Evolutionary conservation across 2,888 invertebrate genomes (phyloP).

Genomic region (Pemphredon lugubris): DNA sequence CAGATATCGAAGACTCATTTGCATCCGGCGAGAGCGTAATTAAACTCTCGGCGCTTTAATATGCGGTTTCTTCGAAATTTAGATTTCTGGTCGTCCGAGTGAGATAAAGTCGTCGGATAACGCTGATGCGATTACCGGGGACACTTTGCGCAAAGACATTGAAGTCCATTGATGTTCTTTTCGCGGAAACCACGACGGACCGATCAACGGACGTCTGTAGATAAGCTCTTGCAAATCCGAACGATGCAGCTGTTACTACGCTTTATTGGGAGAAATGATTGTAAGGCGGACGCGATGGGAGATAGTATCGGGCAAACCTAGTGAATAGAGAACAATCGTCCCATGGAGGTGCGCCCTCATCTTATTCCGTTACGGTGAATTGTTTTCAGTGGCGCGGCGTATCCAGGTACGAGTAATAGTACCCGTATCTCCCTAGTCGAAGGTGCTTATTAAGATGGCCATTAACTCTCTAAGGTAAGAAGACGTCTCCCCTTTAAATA

Average conservation of each 20-base stretch:
- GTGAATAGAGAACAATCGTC: constrained; percentile 52
- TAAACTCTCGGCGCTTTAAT: too few species aligned
- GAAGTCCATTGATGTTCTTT: too few species aligned
- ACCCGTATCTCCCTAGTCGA: constrained; percentile 19
- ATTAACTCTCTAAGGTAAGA: constrained; percentile 36
- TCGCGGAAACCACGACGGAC: constrained; percentile 41
- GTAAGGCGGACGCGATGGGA: constrained; percentile 40
- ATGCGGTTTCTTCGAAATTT: too few species aligned
- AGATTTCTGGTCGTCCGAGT: too few species aligned
- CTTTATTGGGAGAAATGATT: constrained; percentile 44
- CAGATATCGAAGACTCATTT: too few species aligned
- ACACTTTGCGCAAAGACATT: too few species aligned
- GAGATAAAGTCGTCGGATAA: too few species aligned
- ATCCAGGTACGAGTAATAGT: constrained; percentile 28
- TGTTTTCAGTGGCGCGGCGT: constrained; percentile 42
- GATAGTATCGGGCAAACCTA: constrained; percentile 41
- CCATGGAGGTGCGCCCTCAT: constrained; percentile 45
- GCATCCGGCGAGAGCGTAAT: too few species aligned
- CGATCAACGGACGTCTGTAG: constrained; percentile 54
- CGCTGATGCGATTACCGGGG: too few species aligned
- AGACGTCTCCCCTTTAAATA: constrained; percentile 34
- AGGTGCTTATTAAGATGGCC: constrained; percentile 37
- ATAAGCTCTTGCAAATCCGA: constrained; percentile 46
- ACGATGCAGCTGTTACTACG: constrained; percentile 33
- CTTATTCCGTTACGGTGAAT: constrained; percentile 50